Evolutionary conservation across 2,113 vertebrate species (phyloP), one percentile per base, ranked within the genome.

Genomic region (Pterophyllum scalare): DNA sequence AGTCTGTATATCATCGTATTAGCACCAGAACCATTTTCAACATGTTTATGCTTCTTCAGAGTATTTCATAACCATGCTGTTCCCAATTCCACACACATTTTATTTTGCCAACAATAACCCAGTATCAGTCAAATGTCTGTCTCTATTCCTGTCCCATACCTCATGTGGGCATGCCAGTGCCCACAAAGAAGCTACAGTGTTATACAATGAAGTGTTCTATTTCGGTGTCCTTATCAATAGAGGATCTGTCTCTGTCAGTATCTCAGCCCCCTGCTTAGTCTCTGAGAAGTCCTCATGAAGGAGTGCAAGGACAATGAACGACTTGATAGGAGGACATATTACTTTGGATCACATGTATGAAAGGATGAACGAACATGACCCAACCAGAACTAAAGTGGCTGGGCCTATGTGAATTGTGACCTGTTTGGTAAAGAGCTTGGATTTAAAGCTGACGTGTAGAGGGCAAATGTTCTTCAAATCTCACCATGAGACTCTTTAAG

Each of bases 321-420:
- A 59, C 93, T 95, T 94, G 91, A 95, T 92, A 72, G 85, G 58
- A 89, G 77, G 80, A 90, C 65, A 54, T 46, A 84, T 91, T 76
- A 78, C 85, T 91, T 89, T 72, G 87, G 80, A 92, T 94, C 93
- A 94, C 94, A 93, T 94, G 93, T 89, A 91, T 79, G 56, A 59
- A 90, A 89, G 89, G 88, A 92, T 91, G 90, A 87, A 86, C 80
- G 49, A 92, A 90, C 89, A 87, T 90, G 91, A 93, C 88, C 90
- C 65, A 77, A 67, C 72, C 81, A 91, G 86, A 94, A 93, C 87
- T 80, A 82, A 93, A 84, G 84, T 40, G 83, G 77, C 89, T 89
- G 82, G 79, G 78, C 78, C 76, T 75, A 61, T 81, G 76, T 84
- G 60, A 79, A 84, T 85, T 89, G 86, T 72, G 60, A 75, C 49